Evolutionary conservation across 2,888 invertebrate species (phyloP).

Genomic region (Pseudanteris insignis): DNA sequence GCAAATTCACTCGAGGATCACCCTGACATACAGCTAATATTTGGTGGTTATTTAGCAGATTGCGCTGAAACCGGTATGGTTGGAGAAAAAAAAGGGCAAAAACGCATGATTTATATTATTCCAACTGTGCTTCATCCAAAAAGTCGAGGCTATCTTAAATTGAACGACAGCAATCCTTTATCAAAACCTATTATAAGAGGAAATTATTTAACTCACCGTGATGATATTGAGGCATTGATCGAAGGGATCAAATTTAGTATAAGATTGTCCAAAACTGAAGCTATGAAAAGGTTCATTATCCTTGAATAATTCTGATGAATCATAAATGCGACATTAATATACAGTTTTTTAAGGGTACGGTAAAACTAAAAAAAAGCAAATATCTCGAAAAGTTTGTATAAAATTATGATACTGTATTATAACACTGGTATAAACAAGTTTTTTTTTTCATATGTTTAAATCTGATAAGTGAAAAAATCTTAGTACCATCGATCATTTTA

Average conservation of each 20-base stretch:
- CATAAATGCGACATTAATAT: too few species aligned
- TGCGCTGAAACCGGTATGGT: slow-evolving; percentile 88
- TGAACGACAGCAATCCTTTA: slow-evolving; percentile 81
- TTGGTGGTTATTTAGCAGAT: slow-evolving; percentile 86
- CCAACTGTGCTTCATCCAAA: slow-evolving; percentile 87
- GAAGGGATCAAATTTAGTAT: slow-evolving; percentile 86
- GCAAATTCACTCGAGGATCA: slow-evolving; percentile 78
- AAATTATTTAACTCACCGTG: slow-evolving; percentile 79
- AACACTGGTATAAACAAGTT: too few species aligned
- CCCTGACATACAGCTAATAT: slow-evolving; percentile 88
- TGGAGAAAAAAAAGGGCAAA: slow-evolving; percentile 77
- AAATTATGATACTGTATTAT: too few species aligned
- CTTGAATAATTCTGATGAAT: too few species aligned
- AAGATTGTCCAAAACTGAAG: slow-evolving; percentile 75
- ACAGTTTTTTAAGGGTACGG: too few species aligned
- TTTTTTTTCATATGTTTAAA: too few species aligned
- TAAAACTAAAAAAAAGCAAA: too few species aligned
- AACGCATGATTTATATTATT: slow-evolving; percentile 77
- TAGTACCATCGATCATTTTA: too few species aligned
- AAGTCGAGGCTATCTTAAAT: slow-evolving; percentile 80
- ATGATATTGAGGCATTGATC: slow-evolving; percentile 81
- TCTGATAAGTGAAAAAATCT: too few species aligned
- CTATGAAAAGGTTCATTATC: slow-evolving; percentile 63
- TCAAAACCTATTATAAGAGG: slow-evolving; percentile 86
- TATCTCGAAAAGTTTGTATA: too few species aligned